phyloP scores from a whole-genome alignment of 2,113 vertebrate species.

The Anthoscopus minutus region DNA sequence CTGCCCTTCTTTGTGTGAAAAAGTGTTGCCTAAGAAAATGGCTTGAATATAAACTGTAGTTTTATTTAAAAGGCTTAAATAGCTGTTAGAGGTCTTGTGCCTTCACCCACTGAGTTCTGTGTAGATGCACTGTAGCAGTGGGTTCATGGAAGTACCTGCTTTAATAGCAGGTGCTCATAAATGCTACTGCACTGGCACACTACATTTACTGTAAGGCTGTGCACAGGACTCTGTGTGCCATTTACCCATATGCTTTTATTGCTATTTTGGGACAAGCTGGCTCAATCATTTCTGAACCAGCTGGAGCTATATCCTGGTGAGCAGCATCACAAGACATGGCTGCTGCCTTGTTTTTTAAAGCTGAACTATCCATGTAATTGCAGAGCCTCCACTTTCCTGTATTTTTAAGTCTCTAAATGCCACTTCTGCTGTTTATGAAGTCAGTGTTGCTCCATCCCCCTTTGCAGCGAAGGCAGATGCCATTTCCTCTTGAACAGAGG shows the following conservation, averaged over 20 bases:
- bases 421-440: neutral
- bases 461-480: neutral
- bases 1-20: neutral
- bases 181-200: neutral
- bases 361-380: neutral
- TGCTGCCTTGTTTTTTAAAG: neutral
- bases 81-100: neutral
- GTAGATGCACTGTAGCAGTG: neutral
- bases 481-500: neutral
- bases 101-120: neutral
- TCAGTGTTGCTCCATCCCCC: neutral
- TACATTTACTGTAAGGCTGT: neutral
- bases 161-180: neutral
- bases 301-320: neutral
- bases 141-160: neutral
- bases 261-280: slow-evolving; percentile 43
- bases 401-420: neutral
- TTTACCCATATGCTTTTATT: slow-evolving; percentile 16
- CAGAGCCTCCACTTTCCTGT: neutral
- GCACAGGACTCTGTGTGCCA: neutral
- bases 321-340: neutral
- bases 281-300: slow-evolving; percentile 23
- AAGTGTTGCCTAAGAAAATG: neutral
- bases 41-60: neutral
- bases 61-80: neutral